A percentile compares a stretch with the other conserved stretches of the same genome.
Conservation (phyloP, 2,888 invertebrate genomes). For the Clepsis dumicolana region DNA sequence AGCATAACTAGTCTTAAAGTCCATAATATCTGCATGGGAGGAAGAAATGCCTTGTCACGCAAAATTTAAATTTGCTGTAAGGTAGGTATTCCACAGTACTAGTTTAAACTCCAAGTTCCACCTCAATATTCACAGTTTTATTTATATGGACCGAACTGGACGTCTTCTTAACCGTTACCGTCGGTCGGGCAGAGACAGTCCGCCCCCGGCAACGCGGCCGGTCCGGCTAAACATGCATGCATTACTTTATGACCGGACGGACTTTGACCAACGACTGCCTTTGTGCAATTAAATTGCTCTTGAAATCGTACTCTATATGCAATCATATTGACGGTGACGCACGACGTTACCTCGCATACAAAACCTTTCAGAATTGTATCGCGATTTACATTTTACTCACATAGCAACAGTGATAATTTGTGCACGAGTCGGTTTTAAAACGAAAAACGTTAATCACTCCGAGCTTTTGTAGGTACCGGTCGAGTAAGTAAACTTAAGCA, state of each 20-base stretch:
- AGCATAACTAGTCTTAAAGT: too few species aligned
- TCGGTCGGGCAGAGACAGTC: slow-evolving; percentile 57
- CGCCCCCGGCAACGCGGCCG: slow-evolving; percentile 74
- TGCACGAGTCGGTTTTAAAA: neutral
- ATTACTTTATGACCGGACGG: slow-evolving; percentile 60
- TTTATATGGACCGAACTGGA: neutral
- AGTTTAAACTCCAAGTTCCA: neutral
- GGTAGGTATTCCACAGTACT: neutral
- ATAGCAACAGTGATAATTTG: neutral
- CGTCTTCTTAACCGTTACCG: slow-evolving; percentile 27
- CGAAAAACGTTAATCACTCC: neutral
- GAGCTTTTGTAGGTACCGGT: neutral
- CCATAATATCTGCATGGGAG: too few species aligned
- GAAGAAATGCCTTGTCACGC: too few species aligned
- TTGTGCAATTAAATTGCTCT: slow-evolving; percentile 40
- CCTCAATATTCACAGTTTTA: neutral
- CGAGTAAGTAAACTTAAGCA: neutral
- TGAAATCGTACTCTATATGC: slow-evolving; percentile 15
- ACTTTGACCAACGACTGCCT: slow-evolving; percentile 43
- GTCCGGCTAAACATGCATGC: slow-evolving; percentile 54
- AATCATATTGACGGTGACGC: neutral
- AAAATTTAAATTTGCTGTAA: neutral
- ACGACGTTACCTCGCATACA: neutral
- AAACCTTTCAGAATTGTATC: neutral
- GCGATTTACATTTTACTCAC: neutral